Evolutionary conservation across 2,888 invertebrate species (phyloP).

Genomic region (Platycnemis pennipes): DNA sequence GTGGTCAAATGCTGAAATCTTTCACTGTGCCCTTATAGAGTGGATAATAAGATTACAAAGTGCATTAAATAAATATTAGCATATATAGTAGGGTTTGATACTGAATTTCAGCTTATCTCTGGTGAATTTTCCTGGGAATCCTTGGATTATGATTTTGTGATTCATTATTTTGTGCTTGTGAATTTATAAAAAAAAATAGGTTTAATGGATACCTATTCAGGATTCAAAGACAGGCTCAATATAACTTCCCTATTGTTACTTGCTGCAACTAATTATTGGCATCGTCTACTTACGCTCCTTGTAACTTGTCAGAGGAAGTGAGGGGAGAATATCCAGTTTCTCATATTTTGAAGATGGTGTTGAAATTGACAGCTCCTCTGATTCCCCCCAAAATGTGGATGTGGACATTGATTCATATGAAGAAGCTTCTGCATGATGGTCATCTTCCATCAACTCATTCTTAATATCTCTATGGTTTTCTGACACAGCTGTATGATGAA

Average conservation of each 20-base stretch:
- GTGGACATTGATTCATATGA: constrained; percentile 52
- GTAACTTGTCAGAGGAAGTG: constrained; percentile 76
- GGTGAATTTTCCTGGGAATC: not conserved
- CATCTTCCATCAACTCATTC: constrained; percentile 69
- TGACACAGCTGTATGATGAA: constrained; percentile 79
- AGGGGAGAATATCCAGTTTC: constrained; percentile 73
- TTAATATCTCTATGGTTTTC: constrained; percentile 72
- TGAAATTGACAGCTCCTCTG: constrained; percentile 41
- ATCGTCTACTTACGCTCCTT: constrained; percentile 72
- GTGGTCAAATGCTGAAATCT: too few relatives aligned
- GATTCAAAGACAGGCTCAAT: not conserved
- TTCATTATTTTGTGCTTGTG: not conserved
- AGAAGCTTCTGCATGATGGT: not conserved
- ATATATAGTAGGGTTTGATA: too few relatives aligned
- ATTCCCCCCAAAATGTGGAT: constrained; percentile 58
- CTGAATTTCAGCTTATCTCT: too few relatives aligned
- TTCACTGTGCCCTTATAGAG: too few relatives aligned
- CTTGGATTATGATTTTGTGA: not conserved
- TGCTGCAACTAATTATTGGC: constrained; percentile 21
- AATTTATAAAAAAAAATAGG: not conserved
- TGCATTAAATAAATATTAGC: too few relatives aligned
- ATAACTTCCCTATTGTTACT: not conserved
- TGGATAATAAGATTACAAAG: too few relatives aligned
- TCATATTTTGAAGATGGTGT: constrained; percentile 68
- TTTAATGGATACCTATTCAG: not conserved